Evolutionary conservation across 2,888 invertebrate species (phyloP).

Genomic region (Lithophane leautieri): DNA sequence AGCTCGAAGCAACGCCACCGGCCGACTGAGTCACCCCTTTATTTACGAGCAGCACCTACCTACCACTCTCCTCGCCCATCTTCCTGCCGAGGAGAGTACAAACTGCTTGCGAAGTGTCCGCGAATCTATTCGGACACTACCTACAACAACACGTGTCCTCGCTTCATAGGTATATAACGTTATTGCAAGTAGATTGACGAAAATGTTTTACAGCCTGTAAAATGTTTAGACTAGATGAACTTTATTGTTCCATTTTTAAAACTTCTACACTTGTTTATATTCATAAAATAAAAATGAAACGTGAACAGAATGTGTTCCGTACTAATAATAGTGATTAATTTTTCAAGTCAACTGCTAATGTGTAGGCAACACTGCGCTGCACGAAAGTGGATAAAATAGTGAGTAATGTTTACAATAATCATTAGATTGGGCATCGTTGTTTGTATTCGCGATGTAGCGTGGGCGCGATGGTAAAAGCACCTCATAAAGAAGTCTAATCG

Average conservation of each 20-base stretch:
- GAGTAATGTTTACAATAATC: slow-evolving; percentile 81
- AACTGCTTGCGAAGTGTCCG: slow-evolving; percentile 71
- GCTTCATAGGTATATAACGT: slow-evolving; percentile 60
- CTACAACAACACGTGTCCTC: slow-evolving; percentile 66
- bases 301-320: slow-evolving; percentile 52
- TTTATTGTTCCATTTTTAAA: slow-evolving; percentile 61
- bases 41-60: slow-evolving; percentile 81
- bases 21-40: slow-evolving; percentile 82
- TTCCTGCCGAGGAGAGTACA: slow-evolving; percentile 73
- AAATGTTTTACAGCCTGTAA: slow-evolving; percentile 59
- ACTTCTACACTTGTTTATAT: slow-evolving; percentile 54
- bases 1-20: slow-evolving; percentile 74
- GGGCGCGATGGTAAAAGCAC: slow-evolving; percentile 79
- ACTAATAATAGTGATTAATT: slow-evolving; percentile 66
- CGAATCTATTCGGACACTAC: slow-evolving; percentile 67
- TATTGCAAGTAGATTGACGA: slow-evolving; percentile 62
- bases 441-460: slow-evolving; percentile 81
- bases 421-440: slow-evolving; percentile 78
- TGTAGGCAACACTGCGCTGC: slow-evolving; percentile 56
- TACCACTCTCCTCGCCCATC: slow-evolving; percentile 75
- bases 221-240: slow-evolving; percentile 62
- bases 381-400: slow-evolving; percentile 73
- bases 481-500: slow-evolving; percentile 84
- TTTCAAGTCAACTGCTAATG: slow-evolving; percentile 59
- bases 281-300: slow-evolving; percentile 55